These are phyloP conservation scores for Tridacna gigas DNA, from an alignment of 2,888 invertebrate species.

Conservation along the genomic window DNA sequence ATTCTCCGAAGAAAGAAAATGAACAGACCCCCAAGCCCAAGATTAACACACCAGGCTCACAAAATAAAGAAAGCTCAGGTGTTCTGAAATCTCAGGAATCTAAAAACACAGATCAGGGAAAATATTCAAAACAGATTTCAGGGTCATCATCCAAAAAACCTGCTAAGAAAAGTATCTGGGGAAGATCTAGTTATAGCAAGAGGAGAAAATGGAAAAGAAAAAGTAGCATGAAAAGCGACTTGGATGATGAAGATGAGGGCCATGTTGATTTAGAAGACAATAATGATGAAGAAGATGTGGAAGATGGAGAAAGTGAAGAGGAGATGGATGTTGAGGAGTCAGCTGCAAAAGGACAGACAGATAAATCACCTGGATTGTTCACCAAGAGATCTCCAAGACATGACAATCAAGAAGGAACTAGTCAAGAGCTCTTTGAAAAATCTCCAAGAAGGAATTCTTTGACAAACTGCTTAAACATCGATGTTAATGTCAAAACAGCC, in stretches of 20 bases:
- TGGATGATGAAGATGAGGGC: conserved; percentile 48
- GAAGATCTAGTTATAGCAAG: conserved; percentile 57
- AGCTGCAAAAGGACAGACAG: background rate
- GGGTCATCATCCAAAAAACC: conserved; percentile 50
- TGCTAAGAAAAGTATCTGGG: conserved; percentile 64
- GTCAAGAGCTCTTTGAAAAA: conserved; percentile 17
- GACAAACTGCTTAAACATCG: conserved; percentile 51
- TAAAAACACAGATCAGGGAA: conserved; percentile 38
- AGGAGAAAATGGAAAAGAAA: conserved; percentile 37
- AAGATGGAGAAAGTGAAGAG: conserved; percentile 46
- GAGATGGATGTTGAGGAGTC: conserved; percentile 27
- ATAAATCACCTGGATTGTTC: background rate
- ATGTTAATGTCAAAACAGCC: conserved; percentile 53
- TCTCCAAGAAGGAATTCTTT: conserved; percentile 30
- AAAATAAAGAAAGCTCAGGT: conserved; percentile 31
- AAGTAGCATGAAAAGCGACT: conserved; percentile 22
- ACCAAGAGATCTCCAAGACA: conserved; percentile 16
- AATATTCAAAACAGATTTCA: background rate
- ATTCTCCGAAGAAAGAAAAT: conserved; percentile 58
- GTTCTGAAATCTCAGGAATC: conserved; percentile 33
- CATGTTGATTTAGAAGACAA: conserved; percentile 56
- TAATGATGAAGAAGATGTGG: conserved; percentile 51
- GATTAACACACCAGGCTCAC: background rate
- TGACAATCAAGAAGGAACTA: background rate
- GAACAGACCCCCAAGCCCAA: conserved; percentile 35